Conservation (phyloP, 2,888 invertebrate species). For the Entomobrya proxima region DNA sequence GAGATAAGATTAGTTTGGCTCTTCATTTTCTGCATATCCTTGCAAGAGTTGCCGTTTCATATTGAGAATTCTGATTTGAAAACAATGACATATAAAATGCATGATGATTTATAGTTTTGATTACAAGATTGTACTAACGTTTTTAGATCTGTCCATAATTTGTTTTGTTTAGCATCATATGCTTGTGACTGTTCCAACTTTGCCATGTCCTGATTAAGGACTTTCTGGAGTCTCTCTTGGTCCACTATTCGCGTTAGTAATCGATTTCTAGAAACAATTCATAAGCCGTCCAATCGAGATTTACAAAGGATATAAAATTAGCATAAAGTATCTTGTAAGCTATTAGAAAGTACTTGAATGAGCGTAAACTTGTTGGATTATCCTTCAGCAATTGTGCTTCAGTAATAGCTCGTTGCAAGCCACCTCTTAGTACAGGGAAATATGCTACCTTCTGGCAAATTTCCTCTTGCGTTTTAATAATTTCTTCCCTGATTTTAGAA, state of each 20-base stretch:
- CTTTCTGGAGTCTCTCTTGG: conserved; percentile 54
- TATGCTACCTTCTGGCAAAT: conserved; percentile 78
- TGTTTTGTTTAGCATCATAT: conserved; percentile 17
- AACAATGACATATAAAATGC: neutral
- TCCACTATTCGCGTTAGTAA: conserved; percentile 57
- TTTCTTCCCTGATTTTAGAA: conserved; percentile 38
- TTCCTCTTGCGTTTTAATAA: conserved; percentile 38
- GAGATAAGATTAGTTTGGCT: too few species aligned
- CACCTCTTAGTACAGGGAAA: conserved; percentile 77
- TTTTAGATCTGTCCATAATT: conserved; percentile 49
- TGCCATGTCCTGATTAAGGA: conserved; percentile 35
- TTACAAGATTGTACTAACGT: neutral
- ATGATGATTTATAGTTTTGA: neutral
- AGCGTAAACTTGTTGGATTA: conserved; percentile 48
- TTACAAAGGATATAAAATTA: too few species aligned
- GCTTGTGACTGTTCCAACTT: conserved; percentile 53
- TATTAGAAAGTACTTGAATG: conserved; percentile 62
- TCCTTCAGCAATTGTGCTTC: conserved; percentile 79
- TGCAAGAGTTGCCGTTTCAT: neutral
- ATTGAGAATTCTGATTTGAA: neutral
- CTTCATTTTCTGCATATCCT: neutral
- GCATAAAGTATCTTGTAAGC: too few species aligned
- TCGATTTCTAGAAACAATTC: conserved; percentile 40
- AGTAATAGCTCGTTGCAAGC: conserved; percentile 78
- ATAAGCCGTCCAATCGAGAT: neutral